phyloP scores from a whole-genome alignment of 2,113 vertebrate species.

The Microcebus griseorufus region DNA sequence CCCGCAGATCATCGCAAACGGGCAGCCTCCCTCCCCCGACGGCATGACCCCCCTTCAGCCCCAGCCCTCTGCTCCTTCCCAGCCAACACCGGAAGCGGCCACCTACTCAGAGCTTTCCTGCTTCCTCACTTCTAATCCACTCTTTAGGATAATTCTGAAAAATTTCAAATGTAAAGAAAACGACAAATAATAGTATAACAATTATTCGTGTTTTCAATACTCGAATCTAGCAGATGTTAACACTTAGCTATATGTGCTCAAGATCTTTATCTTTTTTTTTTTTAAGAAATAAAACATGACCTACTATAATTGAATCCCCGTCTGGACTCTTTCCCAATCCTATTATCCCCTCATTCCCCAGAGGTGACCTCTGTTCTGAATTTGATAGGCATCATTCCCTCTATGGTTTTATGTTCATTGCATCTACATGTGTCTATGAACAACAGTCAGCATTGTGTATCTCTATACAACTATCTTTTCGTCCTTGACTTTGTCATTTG shows the following conservation, averaged over 20 bases:
- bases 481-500: background rate
- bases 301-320: background rate
- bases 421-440: background rate
- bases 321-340: slow-evolving; percentile 40
- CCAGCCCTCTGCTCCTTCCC: background rate
- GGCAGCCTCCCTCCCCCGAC: background rate
- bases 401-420: background rate
- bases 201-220: background rate
- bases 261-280: background rate
- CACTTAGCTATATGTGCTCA: slow-evolving; percentile 47
- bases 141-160: slow-evolving; percentile 16
- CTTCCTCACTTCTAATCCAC: background rate
- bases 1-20: background rate
- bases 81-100: background rate
- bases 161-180: slow-evolving; percentile 50
- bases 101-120: background rate
- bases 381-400: background rate
- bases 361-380: background rate
- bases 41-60: background rate
- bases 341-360: background rate
- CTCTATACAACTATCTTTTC: background rate
- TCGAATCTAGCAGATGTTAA: slow-evolving; percentile 54
- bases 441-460: background rate
- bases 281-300: slow-evolving; percentile 50
- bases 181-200: slow-evolving; percentile 15